Percentiles rank a stretch among this genome's conserved stretches.
phyloP scores from a whole-genome alignment of 1,140 invertebrate genomes.

The Laodelphax striatellus region DNA sequence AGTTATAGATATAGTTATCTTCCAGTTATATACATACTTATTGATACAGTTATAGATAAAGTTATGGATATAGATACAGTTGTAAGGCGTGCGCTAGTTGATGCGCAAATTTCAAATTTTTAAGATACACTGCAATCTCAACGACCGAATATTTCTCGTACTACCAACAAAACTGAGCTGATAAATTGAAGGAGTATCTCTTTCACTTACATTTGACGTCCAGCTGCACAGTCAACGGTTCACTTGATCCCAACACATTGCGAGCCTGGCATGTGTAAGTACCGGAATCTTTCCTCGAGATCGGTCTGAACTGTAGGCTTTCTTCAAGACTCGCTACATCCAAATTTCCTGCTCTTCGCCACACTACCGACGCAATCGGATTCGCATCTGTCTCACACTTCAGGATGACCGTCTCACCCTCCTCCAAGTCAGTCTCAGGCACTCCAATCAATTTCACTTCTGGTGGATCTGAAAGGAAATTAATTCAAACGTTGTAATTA shows the following conservation, averaged over 20 bases:
- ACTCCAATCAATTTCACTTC: slow-evolving; percentile 37
- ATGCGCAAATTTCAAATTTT: no score
- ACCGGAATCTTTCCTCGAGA: slow-evolving; percentile 51
- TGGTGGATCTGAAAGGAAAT: slow-evolving; percentile 10
- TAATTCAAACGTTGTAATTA: no score
- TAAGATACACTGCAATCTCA: no score
- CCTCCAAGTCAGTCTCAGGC: slow-evolving; percentile 53
- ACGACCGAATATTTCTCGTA: no score
- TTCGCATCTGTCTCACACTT: slow-evolving; percentile 73
- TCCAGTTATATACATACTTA: no score
- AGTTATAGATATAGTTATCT: no score
- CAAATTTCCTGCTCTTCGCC: slow-evolving; percentile 42
- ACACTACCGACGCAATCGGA: slow-evolving; percentile 54
- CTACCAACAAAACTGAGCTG: no score
- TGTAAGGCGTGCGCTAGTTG: no score
- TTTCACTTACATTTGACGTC: slow-evolving; percentile 76
- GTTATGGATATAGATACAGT: no score
- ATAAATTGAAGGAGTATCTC: no score
- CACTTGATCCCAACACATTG: slow-evolving; percentile 66
- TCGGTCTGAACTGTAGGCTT: slow-evolving; percentile 55
- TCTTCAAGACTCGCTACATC: slow-evolving; percentile 62
- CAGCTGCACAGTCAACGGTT: slow-evolving; percentile 63
- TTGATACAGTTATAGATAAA: no score
- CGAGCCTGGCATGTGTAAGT: slow-evolving; percentile 71
- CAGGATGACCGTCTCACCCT: slow-evolving; percentile 64